phyloP scores from a whole-genome alignment of 2,888 invertebrate genomes.

The Phortica okadai region DNA sequence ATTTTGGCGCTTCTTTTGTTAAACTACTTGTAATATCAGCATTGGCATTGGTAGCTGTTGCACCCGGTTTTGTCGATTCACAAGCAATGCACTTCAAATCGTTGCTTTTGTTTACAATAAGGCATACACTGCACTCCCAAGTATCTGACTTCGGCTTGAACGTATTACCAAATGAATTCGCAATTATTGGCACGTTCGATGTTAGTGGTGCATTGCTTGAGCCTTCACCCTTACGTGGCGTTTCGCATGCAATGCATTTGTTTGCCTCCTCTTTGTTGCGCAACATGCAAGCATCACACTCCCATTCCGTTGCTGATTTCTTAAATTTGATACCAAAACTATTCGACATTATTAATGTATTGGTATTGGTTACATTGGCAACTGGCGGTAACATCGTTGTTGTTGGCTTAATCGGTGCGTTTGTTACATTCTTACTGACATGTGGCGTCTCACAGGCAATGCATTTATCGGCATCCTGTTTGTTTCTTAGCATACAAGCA shows the following conservation, averaged over 20 bases:
- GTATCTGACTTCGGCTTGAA: conserved; percentile 79
- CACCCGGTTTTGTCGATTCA: conserved; percentile 76
- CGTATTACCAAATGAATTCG: conserved; percentile 71
- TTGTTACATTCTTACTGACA: conserved; percentile 7
- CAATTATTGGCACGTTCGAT: conserved; percentile 11
- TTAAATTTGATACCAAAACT: conserved; percentile 77
- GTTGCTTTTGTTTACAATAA: conserved; percentile 78
- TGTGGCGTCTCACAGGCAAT: conserved; percentile 78
- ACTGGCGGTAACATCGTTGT: background rate
- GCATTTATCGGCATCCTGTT: conserved; percentile 76
- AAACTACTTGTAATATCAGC: conserved; percentile 33
- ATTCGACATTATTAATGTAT: background rate
- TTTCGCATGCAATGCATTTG: conserved; percentile 79
- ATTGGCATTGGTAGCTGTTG: background rate
- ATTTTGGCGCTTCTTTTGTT: conserved; percentile 40
- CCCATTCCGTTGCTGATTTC: conserved; percentile 80
- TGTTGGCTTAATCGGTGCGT: conserved; percentile 13
- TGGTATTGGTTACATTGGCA: background rate
- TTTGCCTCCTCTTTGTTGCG: conserved; percentile 77
- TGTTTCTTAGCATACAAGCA: conserved; percentile 81
- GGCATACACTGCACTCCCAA: conserved; percentile 81
- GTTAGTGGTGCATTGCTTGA: conserved; percentile 26
- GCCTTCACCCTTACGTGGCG: conserved; percentile 66
- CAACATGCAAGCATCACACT: conserved; percentile 81
- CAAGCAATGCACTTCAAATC: conserved; percentile 79